Conservation (phyloP, 92 coral and sea anemone genomes). For the Palythoa heliodiscus region DNA sequence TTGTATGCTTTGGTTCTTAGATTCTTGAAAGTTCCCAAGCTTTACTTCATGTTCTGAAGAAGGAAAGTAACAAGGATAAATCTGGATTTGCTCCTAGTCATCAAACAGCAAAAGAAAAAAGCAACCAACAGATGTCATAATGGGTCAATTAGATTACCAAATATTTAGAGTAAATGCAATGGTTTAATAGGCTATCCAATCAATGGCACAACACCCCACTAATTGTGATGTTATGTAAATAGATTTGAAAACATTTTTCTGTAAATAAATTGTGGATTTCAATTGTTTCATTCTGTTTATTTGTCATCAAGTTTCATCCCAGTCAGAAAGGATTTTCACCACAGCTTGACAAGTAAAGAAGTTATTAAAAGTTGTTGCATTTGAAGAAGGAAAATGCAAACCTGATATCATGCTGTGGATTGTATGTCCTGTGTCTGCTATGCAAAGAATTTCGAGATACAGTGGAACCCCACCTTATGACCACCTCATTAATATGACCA, state of each 20-base stretch:
- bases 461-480: no score
- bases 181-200: neutral
- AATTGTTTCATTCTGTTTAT: no score
- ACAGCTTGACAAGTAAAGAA: no score
- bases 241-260: neutral
- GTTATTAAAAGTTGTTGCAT: no score
- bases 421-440: no score
- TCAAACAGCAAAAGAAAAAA: conserved; percentile 72
- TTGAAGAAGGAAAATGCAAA: no score
- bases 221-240: neutral
- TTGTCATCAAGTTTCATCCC: no score
- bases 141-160: neutral
- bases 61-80: conserved; percentile 94
- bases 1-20: conserved; percentile 44
- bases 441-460: no score
- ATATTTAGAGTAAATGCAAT: neutral
- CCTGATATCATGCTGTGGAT: no score
- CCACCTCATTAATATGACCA: no score
- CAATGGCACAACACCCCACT: neutral
- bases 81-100: conserved; percentile 71
- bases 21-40: conserved; percentile 99
- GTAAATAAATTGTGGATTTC: neutral
- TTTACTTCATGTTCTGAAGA: conserved; percentile 89
- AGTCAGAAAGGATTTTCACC: no score
- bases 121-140: conserved; percentile 64